These are phyloP conservation scores for Oligia fasciuncula DNA, from an alignment of 2,888 invertebrate species.

Conservation along the genomic window DNA sequence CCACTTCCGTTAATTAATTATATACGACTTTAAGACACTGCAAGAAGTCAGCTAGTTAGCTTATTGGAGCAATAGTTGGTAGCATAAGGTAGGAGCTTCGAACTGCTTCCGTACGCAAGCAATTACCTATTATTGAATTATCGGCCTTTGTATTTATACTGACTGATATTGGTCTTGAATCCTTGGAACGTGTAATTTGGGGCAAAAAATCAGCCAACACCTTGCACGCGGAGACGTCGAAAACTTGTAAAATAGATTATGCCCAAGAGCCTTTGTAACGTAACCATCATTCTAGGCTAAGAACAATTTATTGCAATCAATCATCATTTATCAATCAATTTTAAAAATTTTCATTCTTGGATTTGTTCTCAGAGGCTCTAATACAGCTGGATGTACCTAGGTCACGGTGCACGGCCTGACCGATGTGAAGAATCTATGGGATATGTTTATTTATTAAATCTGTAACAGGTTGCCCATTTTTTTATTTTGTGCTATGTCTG, in stretches of 20 bases:
- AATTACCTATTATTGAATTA: slow-evolving; percentile 17
- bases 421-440: neutral
- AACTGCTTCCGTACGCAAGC: slow-evolving; percentile 22
- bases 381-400: neutral
- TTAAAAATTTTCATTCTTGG: neutral
- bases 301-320: neutral
- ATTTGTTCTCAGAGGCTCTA: neutral
- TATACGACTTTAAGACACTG: slow-evolving; percentile 46
- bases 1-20: slow-evolving; percentile 58
- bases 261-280: too few species aligned
- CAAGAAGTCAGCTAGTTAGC: slow-evolving; percentile 19
- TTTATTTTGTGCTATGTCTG: neutral
- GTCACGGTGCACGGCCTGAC: neutral
- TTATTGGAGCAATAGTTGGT: slow-evolving; percentile 39
- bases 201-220: neutral
- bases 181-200: neutral
- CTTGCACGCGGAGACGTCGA: neutral
- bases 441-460: neutral
- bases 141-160: neutral
- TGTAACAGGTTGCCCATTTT: neutral
- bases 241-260: neutral
- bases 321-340: neutral
- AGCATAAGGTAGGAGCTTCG: slow-evolving; percentile 16
- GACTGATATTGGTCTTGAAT: neutral
- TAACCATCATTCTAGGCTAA: neutral